Conservation (phyloP, 2,113 vertebrate genomes). For the Larimichthys polyactis region DNA sequence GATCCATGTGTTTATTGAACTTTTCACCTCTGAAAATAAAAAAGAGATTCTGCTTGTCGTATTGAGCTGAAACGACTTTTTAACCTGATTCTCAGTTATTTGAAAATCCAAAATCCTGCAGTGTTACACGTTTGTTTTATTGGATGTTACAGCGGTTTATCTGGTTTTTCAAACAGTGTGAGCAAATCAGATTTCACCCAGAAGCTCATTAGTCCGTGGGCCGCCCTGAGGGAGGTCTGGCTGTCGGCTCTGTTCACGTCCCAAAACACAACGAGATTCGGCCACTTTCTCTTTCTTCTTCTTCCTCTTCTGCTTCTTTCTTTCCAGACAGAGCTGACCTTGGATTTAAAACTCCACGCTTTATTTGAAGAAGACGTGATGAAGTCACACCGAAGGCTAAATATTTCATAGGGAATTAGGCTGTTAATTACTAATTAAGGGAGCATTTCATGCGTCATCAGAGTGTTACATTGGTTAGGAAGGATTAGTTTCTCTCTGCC, state of each 20-base stretch:
- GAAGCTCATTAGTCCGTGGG: neutral
- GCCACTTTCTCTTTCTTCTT: neutral
- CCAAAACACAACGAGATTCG: neutral
- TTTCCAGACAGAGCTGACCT: neutral
- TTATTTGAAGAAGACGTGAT: neutral
- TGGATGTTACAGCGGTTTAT: neutral
- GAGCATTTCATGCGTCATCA: conserved; percentile 20
- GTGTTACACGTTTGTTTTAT: neutral
- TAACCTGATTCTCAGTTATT: neutral
- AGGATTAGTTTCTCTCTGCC: conserved; percentile 2
- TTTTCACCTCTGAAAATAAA: neutral
- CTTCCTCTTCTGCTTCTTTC: neutral
- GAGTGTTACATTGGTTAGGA: neutral
- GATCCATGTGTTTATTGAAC: neutral
- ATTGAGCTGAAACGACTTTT: neutral
- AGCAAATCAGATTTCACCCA: neutral
- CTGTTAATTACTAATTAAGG: conserved; percentile 39
- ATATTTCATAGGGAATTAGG: conserved; percentile 35
- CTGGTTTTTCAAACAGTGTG: neutral
- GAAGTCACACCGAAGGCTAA: neutral
- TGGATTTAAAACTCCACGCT: neutral
- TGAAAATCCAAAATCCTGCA: neutral
- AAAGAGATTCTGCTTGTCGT: too few relatives aligned
- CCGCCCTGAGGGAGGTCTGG: neutral
- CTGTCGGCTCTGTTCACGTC: conserved; percentile 24